These are phyloP conservation scores for Megalonaias nervosa DNA, from an alignment of 1,140 invertebrate genomes.

Conservation along the genomic window DNA sequence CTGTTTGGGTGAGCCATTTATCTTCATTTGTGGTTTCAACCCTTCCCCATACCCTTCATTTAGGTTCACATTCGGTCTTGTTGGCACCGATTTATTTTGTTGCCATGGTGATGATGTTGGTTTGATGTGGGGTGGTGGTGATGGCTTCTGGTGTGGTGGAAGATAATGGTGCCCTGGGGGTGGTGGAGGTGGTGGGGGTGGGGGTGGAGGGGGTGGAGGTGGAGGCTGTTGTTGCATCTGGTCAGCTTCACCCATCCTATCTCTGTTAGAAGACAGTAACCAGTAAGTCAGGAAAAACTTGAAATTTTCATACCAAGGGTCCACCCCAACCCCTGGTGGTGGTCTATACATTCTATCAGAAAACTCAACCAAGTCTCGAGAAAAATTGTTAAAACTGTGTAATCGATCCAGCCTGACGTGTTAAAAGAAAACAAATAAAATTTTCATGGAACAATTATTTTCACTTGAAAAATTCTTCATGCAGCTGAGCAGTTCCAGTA, in stretches of 20 bases:
- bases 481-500: no score
- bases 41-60: background rate
- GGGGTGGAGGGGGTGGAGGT: slow-evolving; percentile 18
- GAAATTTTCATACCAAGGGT: slow-evolving; percentile 55
- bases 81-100: background rate
- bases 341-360: slow-evolving; percentile 27
- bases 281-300: slow-evolving; percentile 58
- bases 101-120: slow-evolving; percentile 10
- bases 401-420: no score
- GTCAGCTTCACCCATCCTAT: slow-evolving; percentile 30
- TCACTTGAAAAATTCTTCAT: no score
- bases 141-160: slow-evolving; percentile 18
- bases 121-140: slow-evolving; percentile 2
- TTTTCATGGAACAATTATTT: no score
- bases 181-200: slow-evolving; percentile 8
- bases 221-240: slow-evolving; percentile 9
- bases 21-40: slow-evolving; percentile 4
- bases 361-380: no score
- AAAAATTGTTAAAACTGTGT: no score
- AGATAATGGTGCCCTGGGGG: slow-evolving; percentile 10
- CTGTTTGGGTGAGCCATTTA: no score
- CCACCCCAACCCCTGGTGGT: slow-evolving; percentile 32
- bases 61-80: background rate
- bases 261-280: slow-evolving; percentile 49
- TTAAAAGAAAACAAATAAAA: no score